These are phyloP conservation scores for Notoglanidium macrostoma DNA, from an alignment of 2,797 vertebrate species.

Conservation along the genomic window DNA sequence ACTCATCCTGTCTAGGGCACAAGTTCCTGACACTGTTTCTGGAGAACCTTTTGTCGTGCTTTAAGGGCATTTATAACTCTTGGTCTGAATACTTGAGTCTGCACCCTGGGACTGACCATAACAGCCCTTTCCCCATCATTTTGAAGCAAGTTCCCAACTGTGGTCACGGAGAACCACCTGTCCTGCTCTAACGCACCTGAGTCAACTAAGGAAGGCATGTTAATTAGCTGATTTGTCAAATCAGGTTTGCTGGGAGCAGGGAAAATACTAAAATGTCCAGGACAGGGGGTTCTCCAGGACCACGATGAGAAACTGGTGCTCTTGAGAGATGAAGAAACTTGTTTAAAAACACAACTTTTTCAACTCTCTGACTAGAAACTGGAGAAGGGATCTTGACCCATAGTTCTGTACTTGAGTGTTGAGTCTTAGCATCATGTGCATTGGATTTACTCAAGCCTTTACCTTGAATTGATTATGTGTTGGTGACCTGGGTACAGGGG, in stretches of 20 bases:
- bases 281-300: not conserved
- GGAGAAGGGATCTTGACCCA: not conserved
- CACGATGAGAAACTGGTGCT: not conserved
- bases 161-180: not conserved
- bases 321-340: not conserved
- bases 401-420: not conserved
- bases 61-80: not conserved
- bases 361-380: not conserved
- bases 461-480: not conserved
- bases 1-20: not conserved
- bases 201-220: not conserved
- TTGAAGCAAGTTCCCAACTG: too few species aligned
- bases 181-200: not conserved
- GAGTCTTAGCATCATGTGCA: not conserved
- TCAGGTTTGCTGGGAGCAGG: not conserved
- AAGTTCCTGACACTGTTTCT: not conserved
- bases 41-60: not conserved
- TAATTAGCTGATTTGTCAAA: not conserved
- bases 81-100: too few species aligned
- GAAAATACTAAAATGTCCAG: not conserved
- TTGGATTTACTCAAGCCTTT: not conserved
- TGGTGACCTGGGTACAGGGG: conserved; percentile 1
- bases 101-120: too few species aligned
- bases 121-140: too few species aligned
- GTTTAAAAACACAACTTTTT: not conserved